Evolutionary conservation across 2,888 invertebrate genomes (phyloP).

Genomic region (Sinohyriopsis cumingii): DNA sequence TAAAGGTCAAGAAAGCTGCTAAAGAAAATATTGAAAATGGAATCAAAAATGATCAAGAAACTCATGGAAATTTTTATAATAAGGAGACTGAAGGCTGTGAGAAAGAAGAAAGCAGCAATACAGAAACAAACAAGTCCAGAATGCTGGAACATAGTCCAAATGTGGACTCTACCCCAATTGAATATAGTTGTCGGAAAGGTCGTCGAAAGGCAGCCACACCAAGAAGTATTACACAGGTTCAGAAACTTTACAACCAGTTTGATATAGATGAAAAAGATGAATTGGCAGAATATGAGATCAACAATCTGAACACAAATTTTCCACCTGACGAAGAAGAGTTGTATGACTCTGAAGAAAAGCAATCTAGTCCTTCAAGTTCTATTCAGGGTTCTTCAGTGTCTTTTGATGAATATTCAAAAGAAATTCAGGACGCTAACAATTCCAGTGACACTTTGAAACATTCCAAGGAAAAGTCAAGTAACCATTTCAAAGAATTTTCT

Average conservation of each 20-base stretch:
- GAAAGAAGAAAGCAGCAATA: too few species aligned
- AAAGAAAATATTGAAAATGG: too few species aligned
- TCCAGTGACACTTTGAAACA: conserved; percentile 7
- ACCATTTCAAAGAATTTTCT: conserved; percentile 22
- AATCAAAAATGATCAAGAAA: too few species aligned
- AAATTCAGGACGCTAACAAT: too few species aligned
- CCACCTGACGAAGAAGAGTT: conserved; percentile 32
- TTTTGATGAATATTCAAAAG: neutral
- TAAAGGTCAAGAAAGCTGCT: neutral
- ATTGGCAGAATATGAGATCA: conserved; percentile 55
- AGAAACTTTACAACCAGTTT: conserved; percentile 32
- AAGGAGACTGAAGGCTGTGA: too few species aligned
- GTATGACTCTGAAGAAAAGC: conserved; percentile 12
- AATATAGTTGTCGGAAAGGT: conserved; percentile 40
- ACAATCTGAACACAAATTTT: conserved; percentile 55
- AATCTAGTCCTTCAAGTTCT: conserved; percentile 3
- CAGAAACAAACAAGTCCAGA: neutral
- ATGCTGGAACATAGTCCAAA: conserved; percentile 3
- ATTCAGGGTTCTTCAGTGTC: conserved; percentile 7
- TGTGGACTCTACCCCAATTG: conserved; percentile 2
- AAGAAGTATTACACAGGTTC: conserved; percentile 76
- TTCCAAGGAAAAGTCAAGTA: conserved; percentile 15
- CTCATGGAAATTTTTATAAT: too few species aligned
- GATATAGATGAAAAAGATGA: conserved; percentile 54
- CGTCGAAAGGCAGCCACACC: conserved; percentile 79